Base-by-base conservation (phyloP, 2,797 vertebrate species). In the Apogon talboti region DNA sequence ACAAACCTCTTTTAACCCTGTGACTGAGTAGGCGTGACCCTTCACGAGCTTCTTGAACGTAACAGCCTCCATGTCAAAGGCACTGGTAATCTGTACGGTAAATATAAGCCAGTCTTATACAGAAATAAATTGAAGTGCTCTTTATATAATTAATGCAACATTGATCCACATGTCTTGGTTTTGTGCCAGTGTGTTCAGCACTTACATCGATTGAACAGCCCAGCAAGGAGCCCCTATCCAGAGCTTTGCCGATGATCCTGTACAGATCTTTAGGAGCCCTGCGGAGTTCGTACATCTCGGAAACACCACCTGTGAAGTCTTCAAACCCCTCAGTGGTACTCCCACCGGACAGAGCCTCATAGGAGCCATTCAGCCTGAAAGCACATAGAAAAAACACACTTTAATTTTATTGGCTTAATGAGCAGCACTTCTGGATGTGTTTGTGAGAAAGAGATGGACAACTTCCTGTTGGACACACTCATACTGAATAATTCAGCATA, bases 201-300 rank as follows among this genome's bases (percentile, higher is more conserved):
- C 95, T 96, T 71, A 97, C 96, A 0, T 98, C 95, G 0, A 98
- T 97, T 74, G 94, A 97, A 90, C 97, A 98, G 66, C 96, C 96
- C 69, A 98, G 85, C 76, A 98, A 91, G 0, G 97, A 98, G 0
- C 94, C 95, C 47, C 94, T 90, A 30, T 94, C 88, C 74, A 97
- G 66, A 0, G 96, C 96, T 79, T 95, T 95, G 30, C 53, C 74
- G 68, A 98, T 96, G 74, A 96, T 93, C 9, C 91, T 92, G 41
- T 83, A 83, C 42, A 98, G 87, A 83, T 96, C 92, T 45, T 69
- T 77, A 0, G 96, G 95, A 0, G 96, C 91, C 0, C 78, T 93
- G 57, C 81, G 88, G 47, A 98, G 93, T 28, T 95, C 94, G 0
- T 94, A 94, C 93, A 93, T 95, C 90, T 96, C 94, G 0, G 96